Base-by-base conservation (phyloP, 2,888 invertebrate genomes). In the Diarsia dahlii region DNA sequence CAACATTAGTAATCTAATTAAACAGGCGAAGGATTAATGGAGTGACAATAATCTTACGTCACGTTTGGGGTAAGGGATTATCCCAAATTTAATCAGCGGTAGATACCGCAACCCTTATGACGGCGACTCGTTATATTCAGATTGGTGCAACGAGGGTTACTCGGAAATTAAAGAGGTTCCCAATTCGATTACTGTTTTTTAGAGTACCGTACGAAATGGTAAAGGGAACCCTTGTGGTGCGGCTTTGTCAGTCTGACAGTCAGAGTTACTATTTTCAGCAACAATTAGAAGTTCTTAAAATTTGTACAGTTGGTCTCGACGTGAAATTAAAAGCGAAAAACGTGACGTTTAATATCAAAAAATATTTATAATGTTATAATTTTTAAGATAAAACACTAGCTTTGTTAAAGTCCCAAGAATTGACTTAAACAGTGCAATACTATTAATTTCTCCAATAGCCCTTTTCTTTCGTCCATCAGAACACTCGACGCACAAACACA, bases 41-140 rank as follows among this genome's bases (percentile, higher is more conserved):
- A 92, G 95, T 95, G 96, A 95, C 95, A 95, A 95, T 95, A 95
- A 95, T 95, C 94, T 95, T 93, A 93, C 90, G 91, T 93, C 92
- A 89, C 91, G 90, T 89, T 88, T 87, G 90, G 92, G 92, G 88
- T 88, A 87, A 85, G 90, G 94, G 95, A 95, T 96, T 92, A 95
- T 93, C 94, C 94, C 87, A 90, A 95, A 95, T 95, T 95, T 95
- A 95, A 95, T 96, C 95, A 95, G 93, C 71, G 90, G 89, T 90
- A 90, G 90, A 90, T 86, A 86, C 92, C 91, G 82, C 90, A 89
- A 90, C 92, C 94, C 93, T 90, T 91, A 90, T 89, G 88, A 90
- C 85, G 88, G 82, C 87, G 82, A 81, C 68, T 80, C 87, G 78
- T 84, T 82, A 80, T 87, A 84, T 83, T 82, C 78, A 78, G 77